Conservation (phyloP, 2,797 vertebrate species). For the Podarcis siculus region DNA sequence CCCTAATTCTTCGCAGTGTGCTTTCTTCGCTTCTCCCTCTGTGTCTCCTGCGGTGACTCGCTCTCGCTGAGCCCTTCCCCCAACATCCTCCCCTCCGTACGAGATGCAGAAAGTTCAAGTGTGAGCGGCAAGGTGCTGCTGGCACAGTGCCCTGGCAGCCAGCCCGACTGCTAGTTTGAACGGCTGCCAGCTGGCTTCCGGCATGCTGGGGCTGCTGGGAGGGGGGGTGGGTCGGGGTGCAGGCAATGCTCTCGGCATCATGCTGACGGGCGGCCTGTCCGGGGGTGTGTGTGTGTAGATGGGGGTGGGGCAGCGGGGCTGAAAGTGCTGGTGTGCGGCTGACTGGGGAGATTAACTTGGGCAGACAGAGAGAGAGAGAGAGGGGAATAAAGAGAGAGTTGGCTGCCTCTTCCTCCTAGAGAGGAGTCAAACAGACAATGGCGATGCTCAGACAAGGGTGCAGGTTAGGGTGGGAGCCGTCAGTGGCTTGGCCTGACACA, state of each 20-base stretch:
- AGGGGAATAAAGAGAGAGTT: background rate
- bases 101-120: conserved; percentile 44
- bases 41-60: background rate
- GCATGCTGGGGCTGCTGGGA: conserved; percentile 78
- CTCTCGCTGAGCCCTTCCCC: conserved; percentile 16
- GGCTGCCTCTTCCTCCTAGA: background rate
- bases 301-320: conserved; percentile 10
- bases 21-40: background rate
- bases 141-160: conserved; percentile 80
- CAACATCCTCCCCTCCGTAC: conserved; percentile 1
- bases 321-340: conserved; percentile 9
- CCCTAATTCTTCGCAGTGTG: background rate
- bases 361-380: background rate
- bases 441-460: background rate
- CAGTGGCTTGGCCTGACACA: background rate
- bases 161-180: conserved; percentile 87
- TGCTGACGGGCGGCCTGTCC: conserved; percentile 33
- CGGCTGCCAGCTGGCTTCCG: conserved; percentile 89
- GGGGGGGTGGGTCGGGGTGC: conserved; percentile 41
- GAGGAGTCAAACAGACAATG: background rate
- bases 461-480: background rate
- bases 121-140: conserved; percentile 72
- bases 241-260: conserved; percentile 44
- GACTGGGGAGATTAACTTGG: conserved; percentile 26
- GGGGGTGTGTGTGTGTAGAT: background rate